Conservation (phyloP, 2,797 vertebrate species). For the Esox lucius region DNA sequence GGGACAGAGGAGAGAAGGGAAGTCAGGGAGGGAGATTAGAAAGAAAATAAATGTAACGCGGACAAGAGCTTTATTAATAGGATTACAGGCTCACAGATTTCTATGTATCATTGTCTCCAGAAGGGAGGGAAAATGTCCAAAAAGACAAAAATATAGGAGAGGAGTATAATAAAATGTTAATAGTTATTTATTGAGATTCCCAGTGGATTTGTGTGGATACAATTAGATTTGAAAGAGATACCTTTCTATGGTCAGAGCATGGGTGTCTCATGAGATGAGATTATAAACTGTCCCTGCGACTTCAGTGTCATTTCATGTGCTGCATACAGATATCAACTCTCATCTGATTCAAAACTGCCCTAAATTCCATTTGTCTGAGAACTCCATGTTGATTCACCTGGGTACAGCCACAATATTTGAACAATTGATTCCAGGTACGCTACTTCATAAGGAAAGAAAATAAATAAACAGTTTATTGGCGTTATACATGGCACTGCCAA, state of each 20-base stretch:
- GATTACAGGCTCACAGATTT: conserved; percentile 88
- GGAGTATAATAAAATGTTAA: conserved; percentile 64
- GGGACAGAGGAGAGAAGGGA: conserved; percentile 75
- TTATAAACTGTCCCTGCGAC: conserved; percentile 9
- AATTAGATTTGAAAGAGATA: conserved; percentile 42
- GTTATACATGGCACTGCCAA: conserved; percentile 57
- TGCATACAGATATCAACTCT: conserved; percentile 35
- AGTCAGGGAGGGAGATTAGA: conserved; percentile 83
- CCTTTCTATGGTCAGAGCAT: conserved; percentile 25
- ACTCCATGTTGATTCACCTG: conserved; percentile 12
- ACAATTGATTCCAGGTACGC: conserved; percentile 48
- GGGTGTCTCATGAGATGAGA: conserved; percentile 22
- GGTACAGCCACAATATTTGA: conserved; percentile 48
- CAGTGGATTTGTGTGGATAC: conserved; percentile 35
- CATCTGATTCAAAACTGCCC: background rate
- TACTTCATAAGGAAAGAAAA: conserved; percentile 48
- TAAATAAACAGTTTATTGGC: conserved; percentile 65
- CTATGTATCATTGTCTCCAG: conserved; percentile 73
- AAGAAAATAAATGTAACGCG: conserved; percentile 87
- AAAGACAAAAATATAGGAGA: conserved; percentile 55
- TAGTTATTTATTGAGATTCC: conserved; percentile 66
- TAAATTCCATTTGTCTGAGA: background rate
- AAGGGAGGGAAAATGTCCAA: conserved; percentile 66
- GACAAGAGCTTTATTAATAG: conserved; percentile 89
- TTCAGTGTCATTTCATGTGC: conserved; percentile 35